Evolutionary conservation across 2,888 invertebrate genomes (phyloP).

Genomic region (Habrosyne pyritoides): DNA sequence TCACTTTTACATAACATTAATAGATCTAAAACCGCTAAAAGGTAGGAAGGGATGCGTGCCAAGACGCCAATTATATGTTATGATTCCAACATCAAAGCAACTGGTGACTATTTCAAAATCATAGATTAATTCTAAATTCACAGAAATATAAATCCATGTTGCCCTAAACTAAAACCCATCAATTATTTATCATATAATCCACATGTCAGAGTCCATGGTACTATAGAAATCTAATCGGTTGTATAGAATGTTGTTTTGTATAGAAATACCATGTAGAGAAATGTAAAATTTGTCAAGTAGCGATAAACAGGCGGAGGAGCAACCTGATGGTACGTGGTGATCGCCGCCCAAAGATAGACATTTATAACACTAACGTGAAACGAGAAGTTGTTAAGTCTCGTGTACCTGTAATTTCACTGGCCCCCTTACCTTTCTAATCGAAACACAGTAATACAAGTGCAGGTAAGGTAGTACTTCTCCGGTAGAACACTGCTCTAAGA

Average conservation of each 20-base stretch:
- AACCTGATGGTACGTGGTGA: too few species aligned
- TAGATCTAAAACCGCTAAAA: not conserved
- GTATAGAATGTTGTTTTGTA: too few species aligned
- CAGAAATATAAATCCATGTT: not conserved
- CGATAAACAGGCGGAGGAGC: not conserved
- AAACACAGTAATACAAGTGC: too few species aligned
- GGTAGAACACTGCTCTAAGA: too few species aligned
- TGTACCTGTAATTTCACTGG: too few species aligned
- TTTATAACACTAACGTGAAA: too few species aligned
- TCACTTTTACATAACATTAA: not conserved
- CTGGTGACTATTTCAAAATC: not conserved
- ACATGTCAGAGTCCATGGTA: not conserved
- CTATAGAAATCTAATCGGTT: not conserved
- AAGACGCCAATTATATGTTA: not conserved
- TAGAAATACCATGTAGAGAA: too few species aligned
- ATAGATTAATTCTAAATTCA: not conserved
- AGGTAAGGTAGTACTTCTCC: too few species aligned
- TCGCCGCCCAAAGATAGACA: too few species aligned
- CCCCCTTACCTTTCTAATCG: too few species aligned
- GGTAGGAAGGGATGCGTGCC: slow-evolving; percentile 1
- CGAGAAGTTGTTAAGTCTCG: too few species aligned
- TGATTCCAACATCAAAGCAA: not conserved
- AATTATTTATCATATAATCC: slow-evolving; percentile 4
- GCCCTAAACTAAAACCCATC: not conserved
- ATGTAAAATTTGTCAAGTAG: too few species aligned